These are phyloP conservation scores for Himantopus leucocephalus DNA, from an alignment of 2,113 vertebrate genomes.

Conservation along the genomic window DNA sequence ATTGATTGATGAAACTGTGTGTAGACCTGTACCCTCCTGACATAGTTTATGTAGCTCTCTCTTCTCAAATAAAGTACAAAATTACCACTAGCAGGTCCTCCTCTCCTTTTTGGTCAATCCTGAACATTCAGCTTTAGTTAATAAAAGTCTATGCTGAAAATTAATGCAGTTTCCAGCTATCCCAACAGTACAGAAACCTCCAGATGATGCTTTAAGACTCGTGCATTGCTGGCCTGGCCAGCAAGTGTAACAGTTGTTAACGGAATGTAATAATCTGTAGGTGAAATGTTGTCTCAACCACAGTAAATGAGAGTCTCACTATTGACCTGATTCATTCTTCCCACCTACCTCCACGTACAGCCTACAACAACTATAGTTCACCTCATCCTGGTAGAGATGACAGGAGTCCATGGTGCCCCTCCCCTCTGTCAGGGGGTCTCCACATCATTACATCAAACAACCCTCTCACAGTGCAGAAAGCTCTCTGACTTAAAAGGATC, in stretches of 20 bases:
- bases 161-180: not conserved
- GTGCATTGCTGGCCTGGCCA: not conserved
- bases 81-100: conserved; percentile 27
- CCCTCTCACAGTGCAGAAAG: not conserved
- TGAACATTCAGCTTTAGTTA: not conserved
- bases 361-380: not conserved
- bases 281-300: not conserved
- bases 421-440: not conserved
- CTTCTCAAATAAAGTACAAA: conserved; percentile 85
- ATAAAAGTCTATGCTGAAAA: not conserved
- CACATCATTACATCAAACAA: not conserved
- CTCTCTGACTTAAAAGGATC: not conserved
- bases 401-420: not conserved
- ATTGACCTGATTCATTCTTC: not conserved
- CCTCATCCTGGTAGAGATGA: not conserved
- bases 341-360: not conserved
- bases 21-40: conserved; percentile 79
- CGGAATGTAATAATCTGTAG: not conserved
- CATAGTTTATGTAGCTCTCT: conserved; percentile 83
- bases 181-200: not conserved
- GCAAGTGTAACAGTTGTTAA: not conserved
- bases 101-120: not conserved
- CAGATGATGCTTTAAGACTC: not conserved
- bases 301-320: not conserved
- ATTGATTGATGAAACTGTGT: conserved; percentile 76